Base-by-base conservation (phyloP, 2,113 vertebrate genomes). In the Pleuronectes platessa region DNA sequence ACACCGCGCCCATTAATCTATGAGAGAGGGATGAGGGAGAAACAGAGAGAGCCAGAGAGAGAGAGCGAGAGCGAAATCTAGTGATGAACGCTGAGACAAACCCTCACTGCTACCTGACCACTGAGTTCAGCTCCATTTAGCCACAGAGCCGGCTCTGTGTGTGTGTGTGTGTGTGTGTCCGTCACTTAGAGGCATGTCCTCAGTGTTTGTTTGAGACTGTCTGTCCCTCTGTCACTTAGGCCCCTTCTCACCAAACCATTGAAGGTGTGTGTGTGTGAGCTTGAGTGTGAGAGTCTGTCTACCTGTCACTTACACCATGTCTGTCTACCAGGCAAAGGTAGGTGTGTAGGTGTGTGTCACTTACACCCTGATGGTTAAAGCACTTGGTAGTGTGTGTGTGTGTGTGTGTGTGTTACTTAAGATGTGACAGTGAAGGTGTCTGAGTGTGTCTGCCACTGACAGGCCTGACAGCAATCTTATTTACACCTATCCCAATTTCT, bases 11-110 rank as follows among this genome's bases (percentile, higher is more conserved):
- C 72, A 83, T 90, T 80, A 91, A 84, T 89, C 87, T 76, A 9
- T 71, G 24, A 23, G 69, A 71, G 49, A 68, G 63, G 27, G 55
- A 27, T 20, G 65, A 27, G 78, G 60, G 64, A 37, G 35, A 37
- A 10, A 37, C 35, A 14, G 55, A 97, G 35, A 17, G 61, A 40
- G 76, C 61, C 31, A 17, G 61, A 51, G 79, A 21, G 74, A 17
- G 55, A 27, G 26, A 27, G 26, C 3, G 24, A 24, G 24, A 24
- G 24, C 97, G 35, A 97, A 99, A 97, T 93, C 96, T 86, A 92
- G 94, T 96, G 97, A 98, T 97, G 96, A 97, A 96, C 92, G 94
- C 91, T 92, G 94, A 97, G 96, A 97, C 96, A 98, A 97, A 97
- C 96, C 96, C 93, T 23, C 92, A 93, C 95, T 95, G 92, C 95